Evolutionary conservation across 2,797 vertebrate species (phyloP), one percentile per base, ranked within the genome.

Genomic region (Enteromius anoplus): DNA sequence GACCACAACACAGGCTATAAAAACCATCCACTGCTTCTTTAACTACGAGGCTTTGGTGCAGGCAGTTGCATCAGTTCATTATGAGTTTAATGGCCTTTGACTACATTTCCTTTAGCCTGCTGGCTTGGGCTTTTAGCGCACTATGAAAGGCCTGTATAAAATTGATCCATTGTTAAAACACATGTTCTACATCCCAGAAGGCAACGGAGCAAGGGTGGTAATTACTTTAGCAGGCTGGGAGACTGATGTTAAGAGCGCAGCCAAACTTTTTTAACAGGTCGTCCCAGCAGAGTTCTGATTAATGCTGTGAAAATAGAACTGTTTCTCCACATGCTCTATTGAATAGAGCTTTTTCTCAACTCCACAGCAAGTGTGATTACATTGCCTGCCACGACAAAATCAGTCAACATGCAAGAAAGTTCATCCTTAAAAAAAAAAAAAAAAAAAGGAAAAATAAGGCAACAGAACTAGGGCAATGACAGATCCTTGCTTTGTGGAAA

Each of bases 281-380:
- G 32, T 70, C 78, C 75, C 60, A 85, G 86, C 84, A 86, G 70
- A 75, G 65, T 75, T 42, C 75, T 84, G 85, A 87, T 90, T 88
- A 86, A 88, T 89, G 86, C 84, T 88, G 85, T 88, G 89, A 88
- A 90, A 89, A 85, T 84, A 75, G 75, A 82, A 90, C 88, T 82
- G 85, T 89, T 91, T 87, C 82, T 72, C 51, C 9, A 58, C 68
- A 58, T 69, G 82, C 72, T 77, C 32, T 69, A 77, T 47, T 72
- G 79, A 21, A 42, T 55, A 55, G 78, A 42, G 64, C 45, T 58
- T 45, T 23, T 34, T 64, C 84, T 88, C 83, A 17, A 87, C 85
- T 75, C 65, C 66, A n/a, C 70, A 15, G 68, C 68, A 65, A 62
- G 42, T 42, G 75, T 37, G 3, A 81, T 14, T 4, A 78, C 29